Base-by-base conservation (phyloP, 1,140 invertebrate species). In the Drosophila serrata region DNA sequence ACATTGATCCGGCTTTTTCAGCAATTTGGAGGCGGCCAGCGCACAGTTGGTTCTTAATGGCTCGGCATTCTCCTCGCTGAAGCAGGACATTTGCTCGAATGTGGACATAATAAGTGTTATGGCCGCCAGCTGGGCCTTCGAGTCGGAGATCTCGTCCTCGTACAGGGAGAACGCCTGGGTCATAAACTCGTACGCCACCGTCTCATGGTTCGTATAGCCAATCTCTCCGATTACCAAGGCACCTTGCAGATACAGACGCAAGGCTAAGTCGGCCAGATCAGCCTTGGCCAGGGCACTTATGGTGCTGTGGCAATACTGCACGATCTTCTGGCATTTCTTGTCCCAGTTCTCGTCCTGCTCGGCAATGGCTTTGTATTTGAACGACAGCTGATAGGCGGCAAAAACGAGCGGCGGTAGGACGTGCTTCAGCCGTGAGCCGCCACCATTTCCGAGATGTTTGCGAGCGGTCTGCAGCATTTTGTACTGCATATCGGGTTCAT, bases 81-180 rank as follows among this genome's bases (percentile, higher is more conserved):
- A 98, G 74, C 97, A 98, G 65, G 95, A 95, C 94, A 99, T 98
- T 93, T 98, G 97, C 92, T 99, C 98, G 67, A 99, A 96, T 0
- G 98, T 99, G 40, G 97, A 98, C 69, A 99, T 98, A 35, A 99
- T 98, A 2, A 99, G 94, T 0, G 98, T 98, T 48, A 99, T 98
- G 17, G 98, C 98, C 2, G 98, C 97, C 48, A 99, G 93, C 93
- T 99, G 99, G 31, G 98, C 97, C 92, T 99, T 99, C 49, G 98
- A 99, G 91, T 99, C 99, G 8, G 97, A 98, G 81, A 99, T 99
- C 93, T 99, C 99, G 92, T 99, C 99, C 93, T 99, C 99, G 87
- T 99, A 99, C 53, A 99, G 94, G 0, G 98, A 98, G 93, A 99
- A 99, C 0, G 98, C 98, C 95, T 99, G 98, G 27, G 99, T 99